phyloP scores from a whole-genome alignment of 2,888 invertebrate species.

The Elmis aenea region DNA sequence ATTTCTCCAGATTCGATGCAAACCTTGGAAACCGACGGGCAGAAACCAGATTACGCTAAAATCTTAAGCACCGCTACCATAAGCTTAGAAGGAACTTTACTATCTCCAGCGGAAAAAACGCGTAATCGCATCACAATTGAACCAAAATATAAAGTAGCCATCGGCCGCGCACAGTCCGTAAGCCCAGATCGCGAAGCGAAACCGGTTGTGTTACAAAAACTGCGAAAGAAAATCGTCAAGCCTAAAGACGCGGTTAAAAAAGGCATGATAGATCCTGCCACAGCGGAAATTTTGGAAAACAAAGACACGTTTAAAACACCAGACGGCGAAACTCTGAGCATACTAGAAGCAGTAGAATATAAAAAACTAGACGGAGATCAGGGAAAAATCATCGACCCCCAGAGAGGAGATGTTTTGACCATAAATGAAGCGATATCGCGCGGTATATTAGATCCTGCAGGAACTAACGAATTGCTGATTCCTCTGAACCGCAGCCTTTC shows the following conservation, averaged over 20 bases:
- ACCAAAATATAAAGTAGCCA: conserved; percentile 63
- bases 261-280: conserved; percentile 72
- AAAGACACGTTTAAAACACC: conserved; percentile 54
- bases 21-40: conserved; percentile 36
- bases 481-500: conserved; percentile 77
- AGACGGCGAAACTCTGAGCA: conserved; percentile 58
- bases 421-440: conserved; percentile 80
- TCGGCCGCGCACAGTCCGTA: conserved; percentile 56
- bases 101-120: conserved; percentile 55
- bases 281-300: conserved; percentile 64
- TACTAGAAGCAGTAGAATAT: conserved; percentile 70
- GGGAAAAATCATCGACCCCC: conserved; percentile 79
- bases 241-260: conserved; percentile 73
- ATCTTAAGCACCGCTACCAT: conserved; percentile 38
- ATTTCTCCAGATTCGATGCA: conserved; percentile 20
- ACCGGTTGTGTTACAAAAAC: conserved; percentile 68
- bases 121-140: conserved; percentile 55
- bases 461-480: conserved; percentile 69
- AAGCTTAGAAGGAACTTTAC: conserved; percentile 37
- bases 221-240: conserved; percentile 69
- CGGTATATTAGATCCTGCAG: conserved; percentile 74
- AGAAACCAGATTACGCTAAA: conserved; percentile 31
- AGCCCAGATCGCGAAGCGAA: conserved; percentile 61
- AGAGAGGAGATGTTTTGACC: conserved; percentile 71
- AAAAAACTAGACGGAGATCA: conserved; percentile 67